A percentile compares a stretch with the other conserved stretches of the same genome.
Evolutionary conservation across 2,888 invertebrate species (phyloP).

Genomic region (Heliconius cydno): DNA sequence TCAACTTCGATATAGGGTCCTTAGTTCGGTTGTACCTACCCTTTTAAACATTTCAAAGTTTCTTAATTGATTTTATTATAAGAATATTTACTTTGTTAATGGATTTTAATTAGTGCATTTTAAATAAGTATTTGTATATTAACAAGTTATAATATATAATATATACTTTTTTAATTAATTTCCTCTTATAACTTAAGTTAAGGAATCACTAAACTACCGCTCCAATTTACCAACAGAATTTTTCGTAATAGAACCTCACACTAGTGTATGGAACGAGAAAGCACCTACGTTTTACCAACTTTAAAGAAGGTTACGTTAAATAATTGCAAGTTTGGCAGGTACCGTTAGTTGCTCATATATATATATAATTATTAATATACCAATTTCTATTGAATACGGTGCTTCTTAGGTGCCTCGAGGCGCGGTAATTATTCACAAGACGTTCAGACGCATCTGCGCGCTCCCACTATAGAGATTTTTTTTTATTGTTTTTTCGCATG

Average conservation of each 20-base stretch:
- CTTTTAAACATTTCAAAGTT: constrained; percentile 41
- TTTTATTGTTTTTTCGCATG: constrained; percentile 59
- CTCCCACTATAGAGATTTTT: constrained; percentile 62
- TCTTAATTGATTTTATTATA: constrained; percentile 38
- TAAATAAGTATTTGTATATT: too few relatives aligned
- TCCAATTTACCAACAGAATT: neutral
- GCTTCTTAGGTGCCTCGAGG: constrained; percentile 51
- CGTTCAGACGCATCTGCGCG: constrained; percentile 72
- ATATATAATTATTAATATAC: neutral
- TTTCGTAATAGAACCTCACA: too few relatives aligned
- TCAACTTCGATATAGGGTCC: constrained; percentile 33
- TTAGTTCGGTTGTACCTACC: constrained; percentile 39
- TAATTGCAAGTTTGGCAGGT: neutral
- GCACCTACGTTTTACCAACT: neutral
- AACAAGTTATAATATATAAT: too few relatives aligned
- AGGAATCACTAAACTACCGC: accelerated
- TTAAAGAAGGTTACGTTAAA: neutral
- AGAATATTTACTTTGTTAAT: constrained; percentile 2
- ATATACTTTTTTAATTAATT: too few relatives aligned
- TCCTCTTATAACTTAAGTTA: too few relatives aligned
- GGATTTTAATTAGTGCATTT: too few relatives aligned
- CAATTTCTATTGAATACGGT: constrained; percentile 17
- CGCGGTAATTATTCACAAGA: constrained; percentile 74
- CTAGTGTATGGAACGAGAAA: neutral
- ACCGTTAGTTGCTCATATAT: neutral